Percentiles rank a stretch among this genome's conserved stretches.
These are phyloP conservation scores for Oreochromis grahami DNA, from an alignment of 2,797 vertebrate species.

Conservation along the genomic window DNA sequence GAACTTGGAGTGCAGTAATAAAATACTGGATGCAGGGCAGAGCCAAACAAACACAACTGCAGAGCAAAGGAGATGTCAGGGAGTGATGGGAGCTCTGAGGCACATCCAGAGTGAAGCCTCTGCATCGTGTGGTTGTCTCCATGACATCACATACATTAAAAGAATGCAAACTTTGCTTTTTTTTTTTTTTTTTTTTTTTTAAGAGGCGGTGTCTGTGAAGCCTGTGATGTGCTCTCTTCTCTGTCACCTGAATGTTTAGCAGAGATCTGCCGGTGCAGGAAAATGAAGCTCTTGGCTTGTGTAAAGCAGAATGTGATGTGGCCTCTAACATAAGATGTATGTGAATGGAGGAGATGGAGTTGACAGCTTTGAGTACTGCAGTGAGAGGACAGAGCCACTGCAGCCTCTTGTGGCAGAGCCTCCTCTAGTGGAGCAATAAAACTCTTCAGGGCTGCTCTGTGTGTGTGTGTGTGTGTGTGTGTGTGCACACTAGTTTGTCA, in stretches of 20 bases:
- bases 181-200: too few relatives aligned
- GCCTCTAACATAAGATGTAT: constrained; percentile 1
- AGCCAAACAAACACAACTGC: not conserved
- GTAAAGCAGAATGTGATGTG: constrained; percentile 3
- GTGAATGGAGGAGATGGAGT: constrained; percentile 7
- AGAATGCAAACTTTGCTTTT: too few relatives aligned
- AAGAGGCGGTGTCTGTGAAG: not conserved
- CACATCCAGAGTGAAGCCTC: not conserved
- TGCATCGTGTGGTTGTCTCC: constrained; percentile 4
- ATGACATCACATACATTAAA: constrained; percentile 7
- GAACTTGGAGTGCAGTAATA: not conserved
- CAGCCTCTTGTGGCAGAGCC: constrained; percentile 15
- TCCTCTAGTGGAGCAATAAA: constrained; percentile 21
- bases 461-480: not conserved
- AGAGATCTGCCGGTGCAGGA: constrained; percentile 1
- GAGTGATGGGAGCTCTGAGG: not conserved
- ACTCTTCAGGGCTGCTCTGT: constrained; percentile 3
- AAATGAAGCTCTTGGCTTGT: not conserved
- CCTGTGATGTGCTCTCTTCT: not conserved
- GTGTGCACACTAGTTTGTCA: not conserved
- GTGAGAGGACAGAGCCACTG: constrained; percentile 24
- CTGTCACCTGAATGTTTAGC: not conserved
- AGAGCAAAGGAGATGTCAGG: not conserved
- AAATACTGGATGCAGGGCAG: not conserved
- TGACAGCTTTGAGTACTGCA: constrained; percentile 33